Base-by-base conservation (phyloP, 2,888 invertebrate species). In the Maniola hyperantus region DNA sequence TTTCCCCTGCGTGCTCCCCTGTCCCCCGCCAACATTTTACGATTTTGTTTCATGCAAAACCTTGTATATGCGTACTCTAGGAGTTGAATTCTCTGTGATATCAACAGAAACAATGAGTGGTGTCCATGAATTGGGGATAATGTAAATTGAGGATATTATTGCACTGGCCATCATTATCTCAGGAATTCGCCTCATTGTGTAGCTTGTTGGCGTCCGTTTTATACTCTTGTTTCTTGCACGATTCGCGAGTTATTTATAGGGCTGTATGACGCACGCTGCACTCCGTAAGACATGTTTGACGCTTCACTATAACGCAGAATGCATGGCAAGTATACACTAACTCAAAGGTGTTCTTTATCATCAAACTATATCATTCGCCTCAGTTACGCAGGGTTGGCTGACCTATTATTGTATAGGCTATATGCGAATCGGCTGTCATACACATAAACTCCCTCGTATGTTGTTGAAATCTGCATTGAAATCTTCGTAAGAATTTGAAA, bases 191-290 rank as follows among this genome's bases (percentile, higher is more conserved):
- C 72, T 71, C 72, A 72, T 72, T 71, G 57, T 74, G 69, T 58
- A 67, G 69, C 74, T 72, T 62, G 71, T 74, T 77, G 77, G 74
- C 77, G 73, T 73, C 65, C 73, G 73, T 65, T 71, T 62, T 69
- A 73, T 72, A 65, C 71, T 76, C 74, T 74, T 71, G 71, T 67
- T 72, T 66, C 62, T 67, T 61, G 71, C 68, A 73, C 70, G 71
- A 66, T 64, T 74, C 74, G 71, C 71, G 67, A 69, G 74, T 70
- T 82, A 82, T 82, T 80, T 81, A 79, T 81, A 79, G 77, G 67
- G 65, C 57, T 53, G 42, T 72, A 75, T 80, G 79, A 81, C 81
- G 81, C 79, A 79, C 74, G 75, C 73, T 74, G 77, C 76, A 76
- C 72, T 74, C 73, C 46, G 70, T 66, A 69, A 68, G 68, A 64